phyloP scores from a whole-genome alignment of 2,888 invertebrate genomes.

The Loripinus fragilis region DNA sequence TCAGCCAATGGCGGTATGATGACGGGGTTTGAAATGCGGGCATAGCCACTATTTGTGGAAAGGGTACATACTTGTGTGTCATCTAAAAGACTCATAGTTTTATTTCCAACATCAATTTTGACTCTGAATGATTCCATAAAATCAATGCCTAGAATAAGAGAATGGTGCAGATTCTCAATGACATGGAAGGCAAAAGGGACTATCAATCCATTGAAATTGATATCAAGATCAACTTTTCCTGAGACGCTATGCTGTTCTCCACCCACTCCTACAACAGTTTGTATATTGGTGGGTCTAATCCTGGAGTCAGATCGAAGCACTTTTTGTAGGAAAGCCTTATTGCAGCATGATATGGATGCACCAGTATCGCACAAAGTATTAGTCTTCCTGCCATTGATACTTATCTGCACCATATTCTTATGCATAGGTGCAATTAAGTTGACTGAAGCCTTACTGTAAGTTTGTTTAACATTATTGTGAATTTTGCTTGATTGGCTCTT shows the following conservation, averaged over 20 bases:
- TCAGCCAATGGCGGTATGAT: slow-evolving; percentile 11
- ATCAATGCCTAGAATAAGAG: slow-evolving; percentile 47
- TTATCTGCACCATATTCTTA: not conserved
- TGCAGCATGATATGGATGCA: not conserved
- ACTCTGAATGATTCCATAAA: slow-evolving; percentile 37
- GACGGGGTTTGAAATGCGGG: slow-evolving; percentile 12
- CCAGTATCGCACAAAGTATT: slow-evolving; percentile 5
- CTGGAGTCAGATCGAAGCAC: not conserved
- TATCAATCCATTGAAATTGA: slow-evolving; percentile 21
- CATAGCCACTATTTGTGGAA: slow-evolving; percentile 20
- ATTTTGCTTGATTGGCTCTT: not conserved
- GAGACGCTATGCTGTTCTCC: not conserved
- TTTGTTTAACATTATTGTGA: not conserved
- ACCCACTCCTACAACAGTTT: slow-evolving; percentile 1
- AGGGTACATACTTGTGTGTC: slow-evolving; percentile 21
- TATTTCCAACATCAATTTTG: slow-evolving; percentile 28
- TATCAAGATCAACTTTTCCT: slow-evolving; percentile 25
- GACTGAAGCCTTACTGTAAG: not conserved
- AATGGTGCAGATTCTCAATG: slow-evolving; percentile 48
- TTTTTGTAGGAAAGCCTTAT: not conserved
- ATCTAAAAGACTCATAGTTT: slow-evolving; percentile 26
- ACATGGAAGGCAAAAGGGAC: slow-evolving; percentile 36
- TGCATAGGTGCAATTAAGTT: not conserved
- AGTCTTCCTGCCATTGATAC: not conserved
- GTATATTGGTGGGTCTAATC: not conserved